Conservation (phyloP, 2,113 vertebrate species). For the Elaphurus davidianus region DNA sequence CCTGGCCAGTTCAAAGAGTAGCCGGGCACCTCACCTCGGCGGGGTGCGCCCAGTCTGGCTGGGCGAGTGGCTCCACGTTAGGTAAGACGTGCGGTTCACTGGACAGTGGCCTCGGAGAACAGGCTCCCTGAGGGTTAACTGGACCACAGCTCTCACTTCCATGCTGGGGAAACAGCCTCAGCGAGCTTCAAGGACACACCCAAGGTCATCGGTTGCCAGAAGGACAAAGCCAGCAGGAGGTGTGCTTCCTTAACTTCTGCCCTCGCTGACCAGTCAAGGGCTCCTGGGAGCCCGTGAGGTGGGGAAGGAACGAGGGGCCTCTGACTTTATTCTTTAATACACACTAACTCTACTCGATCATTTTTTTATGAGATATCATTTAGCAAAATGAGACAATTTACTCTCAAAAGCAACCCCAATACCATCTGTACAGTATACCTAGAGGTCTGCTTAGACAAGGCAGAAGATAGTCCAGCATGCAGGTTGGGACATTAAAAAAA, state of each 20-base stretch:
- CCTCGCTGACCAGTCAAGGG: not conserved
- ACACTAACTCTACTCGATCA: not conserved
- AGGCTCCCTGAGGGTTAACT: not conserved
- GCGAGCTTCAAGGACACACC: not conserved
- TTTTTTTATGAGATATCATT: not conserved
- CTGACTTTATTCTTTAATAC: not conserved
- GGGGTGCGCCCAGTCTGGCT: not conserved
- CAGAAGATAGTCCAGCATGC: too few relatives aligned
- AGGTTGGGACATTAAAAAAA: not conserved
- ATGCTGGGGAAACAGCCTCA: not conserved
- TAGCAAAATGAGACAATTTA: not conserved
- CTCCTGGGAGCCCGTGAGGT: not conserved
- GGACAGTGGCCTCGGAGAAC: not conserved
- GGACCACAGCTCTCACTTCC: not conserved
- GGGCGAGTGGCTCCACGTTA: not conserved
- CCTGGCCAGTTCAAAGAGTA: not conserved
- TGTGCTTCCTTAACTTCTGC: not conserved
- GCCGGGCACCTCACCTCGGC: not conserved
- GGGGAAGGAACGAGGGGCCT: fast-evolving
- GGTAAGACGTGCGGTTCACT: not conserved
- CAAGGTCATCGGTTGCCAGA: not conserved
- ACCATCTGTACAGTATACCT: too few relatives aligned
- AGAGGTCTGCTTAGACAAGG: not conserved
- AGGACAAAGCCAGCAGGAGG: not conserved
- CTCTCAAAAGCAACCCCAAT: not conserved